Base-by-base conservation (phyloP, 2,113 vertebrate species). In the Anoplopoma fimbria region DNA sequence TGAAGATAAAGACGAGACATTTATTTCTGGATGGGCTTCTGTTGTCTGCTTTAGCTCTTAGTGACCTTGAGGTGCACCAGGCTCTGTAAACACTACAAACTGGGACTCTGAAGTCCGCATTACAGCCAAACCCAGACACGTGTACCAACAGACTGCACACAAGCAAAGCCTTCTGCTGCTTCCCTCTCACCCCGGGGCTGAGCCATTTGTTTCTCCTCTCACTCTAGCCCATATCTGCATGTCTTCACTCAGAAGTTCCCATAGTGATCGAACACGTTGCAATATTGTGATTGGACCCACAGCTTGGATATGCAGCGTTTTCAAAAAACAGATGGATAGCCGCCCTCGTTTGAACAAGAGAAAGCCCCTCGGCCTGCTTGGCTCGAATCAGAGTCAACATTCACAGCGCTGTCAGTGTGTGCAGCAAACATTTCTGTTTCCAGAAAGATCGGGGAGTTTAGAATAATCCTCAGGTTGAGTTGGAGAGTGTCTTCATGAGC, bases 151-250 rank as follows among this genome's bases (percentile, higher is more conserved):
- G 90, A 80, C 85, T 67, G 83, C 70, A 72, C 88, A 87, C 71
- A 84, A 89, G 82, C 67, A 70, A 79, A 72, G 87, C 90, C 90
- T 91, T 91, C 87, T 92, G 93, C 82, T 70, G 71, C 73, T 79
- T n/a, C 64, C 55, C 55, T 83, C 79, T 67, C 87, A 87, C 84
- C 87, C 40, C 77, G 63, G 90, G 60, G 91, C 88, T 87, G 38
- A 90, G 49, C 70, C 88, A 87, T 87, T 92, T 90, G 88, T 86
- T 87, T 84, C 82, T 78, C 53, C 40, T 81, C 85, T 70, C 85
- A 67, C 77, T 71, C 63, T 61, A 69, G 80, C 84, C 84, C 82
- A 82, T 71, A 77, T 85, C 51, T 82, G 53, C 21, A 6, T 10
- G 21, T 69, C 65, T 49, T 74, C 29, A 27, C 80, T 77, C 36